A percentile compares a stretch with the other conserved stretches of the same genome.
phyloP scores from a whole-genome alignment of 1,140 invertebrate species.

The Drosophila prosaltans region DNA sequence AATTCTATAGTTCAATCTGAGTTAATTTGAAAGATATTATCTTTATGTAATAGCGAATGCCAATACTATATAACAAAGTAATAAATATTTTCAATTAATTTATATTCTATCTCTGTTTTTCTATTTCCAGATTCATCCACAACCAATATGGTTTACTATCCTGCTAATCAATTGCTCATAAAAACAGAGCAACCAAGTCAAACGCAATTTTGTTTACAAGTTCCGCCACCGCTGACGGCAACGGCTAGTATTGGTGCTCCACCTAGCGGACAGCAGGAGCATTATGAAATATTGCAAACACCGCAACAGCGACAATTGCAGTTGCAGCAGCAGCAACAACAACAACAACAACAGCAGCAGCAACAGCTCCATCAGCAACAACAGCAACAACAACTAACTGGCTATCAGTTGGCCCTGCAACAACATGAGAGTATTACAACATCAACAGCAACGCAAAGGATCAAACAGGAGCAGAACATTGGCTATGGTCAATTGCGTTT shows the following conservation, averaged over 20 bases:
- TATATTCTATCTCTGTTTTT: too few relatives aligned
- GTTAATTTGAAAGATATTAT: too few relatives aligned
- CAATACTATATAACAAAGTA: too few relatives aligned
- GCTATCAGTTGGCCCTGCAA: conserved; percentile 57
- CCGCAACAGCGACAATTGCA: conserved; percentile 66
- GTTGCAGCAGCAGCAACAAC: conserved; percentile 56
- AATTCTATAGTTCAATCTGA: too few relatives aligned
- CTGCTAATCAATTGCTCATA: conserved; percentile 78
- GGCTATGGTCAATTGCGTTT: conserved; percentile 14
- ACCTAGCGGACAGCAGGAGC: conserved; percentile 57
- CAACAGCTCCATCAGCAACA: conserved; percentile 26
- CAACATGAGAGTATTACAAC: conserved; percentile 67
- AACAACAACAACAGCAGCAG: conserved; percentile 29
- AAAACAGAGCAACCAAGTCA: conserved; percentile 79
- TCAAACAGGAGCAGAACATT: conserved; percentile 51
- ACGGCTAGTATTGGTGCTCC: conserved; percentile 28
- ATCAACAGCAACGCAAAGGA: conserved; percentile 37
- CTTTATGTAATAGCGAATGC: too few relatives aligned
- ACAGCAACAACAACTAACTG: conserved; percentile 52
- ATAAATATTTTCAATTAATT: too few relatives aligned
- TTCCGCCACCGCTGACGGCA: conserved; percentile 44
- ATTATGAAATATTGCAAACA: conserved; percentile 67
- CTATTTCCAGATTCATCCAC: conserved; percentile 56
- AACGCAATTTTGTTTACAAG: conserved; percentile 68
- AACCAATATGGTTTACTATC: conserved; percentile 82